These are phyloP conservation scores for Betta splendens DNA, from an alignment of 2,797 vertebrate genomes.

Conservation along the genomic window DNA sequence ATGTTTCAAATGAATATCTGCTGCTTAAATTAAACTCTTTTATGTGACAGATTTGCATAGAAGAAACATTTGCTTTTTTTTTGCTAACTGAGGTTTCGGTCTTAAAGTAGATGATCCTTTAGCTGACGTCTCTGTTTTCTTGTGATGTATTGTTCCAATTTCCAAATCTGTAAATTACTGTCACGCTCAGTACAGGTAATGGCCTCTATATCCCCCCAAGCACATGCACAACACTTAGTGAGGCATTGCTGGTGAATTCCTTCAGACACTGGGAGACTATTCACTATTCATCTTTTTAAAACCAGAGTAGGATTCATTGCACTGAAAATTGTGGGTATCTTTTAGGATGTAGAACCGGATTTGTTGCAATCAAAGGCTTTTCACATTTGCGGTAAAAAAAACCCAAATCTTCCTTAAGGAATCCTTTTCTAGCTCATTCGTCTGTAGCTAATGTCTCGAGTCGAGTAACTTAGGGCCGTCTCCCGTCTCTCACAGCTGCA, in stretches of 20 bases:
- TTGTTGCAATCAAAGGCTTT: slow-evolving; percentile 37
- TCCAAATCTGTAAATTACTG: slow-evolving; percentile 21
- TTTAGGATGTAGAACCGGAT: slow-evolving; percentile 28
- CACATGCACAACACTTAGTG: slow-evolving; percentile 10
- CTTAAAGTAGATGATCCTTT: slow-evolving; percentile 1
- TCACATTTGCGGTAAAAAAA: slow-evolving; percentile 33
- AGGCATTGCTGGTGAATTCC: slow-evolving; percentile 10
- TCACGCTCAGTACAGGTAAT: slow-evolving; percentile 9
- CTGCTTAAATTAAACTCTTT: background rate
- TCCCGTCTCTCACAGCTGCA: slow-evolving; percentile 38
- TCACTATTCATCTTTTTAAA: slow-evolving; percentile 7
- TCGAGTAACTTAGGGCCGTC: slow-evolving; percentile 48
- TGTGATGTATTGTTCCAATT: slow-evolving; percentile 4
- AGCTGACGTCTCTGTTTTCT: slow-evolving; percentile 4
- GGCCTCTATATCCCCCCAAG: slow-evolving; percentile 4
- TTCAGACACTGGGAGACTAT: slow-evolving; percentile 6
- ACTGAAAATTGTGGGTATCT: slow-evolving; percentile 4
- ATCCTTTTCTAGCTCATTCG: slow-evolving; percentile 37
- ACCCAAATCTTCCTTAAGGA: slow-evolving; percentile 24
- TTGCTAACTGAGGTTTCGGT: background rate
- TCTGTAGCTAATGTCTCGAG: slow-evolving; percentile 53
- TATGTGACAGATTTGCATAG: background rate
- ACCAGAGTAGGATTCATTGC: slow-evolving; percentile 14
- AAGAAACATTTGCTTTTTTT: slow-evolving; percentile 1
- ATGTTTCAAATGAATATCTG: background rate